Evolutionary conservation across 2,888 invertebrate genomes (phyloP), one percentile per base, ranked within the genome.

Genomic region (Coelopa pilipes): DNA sequence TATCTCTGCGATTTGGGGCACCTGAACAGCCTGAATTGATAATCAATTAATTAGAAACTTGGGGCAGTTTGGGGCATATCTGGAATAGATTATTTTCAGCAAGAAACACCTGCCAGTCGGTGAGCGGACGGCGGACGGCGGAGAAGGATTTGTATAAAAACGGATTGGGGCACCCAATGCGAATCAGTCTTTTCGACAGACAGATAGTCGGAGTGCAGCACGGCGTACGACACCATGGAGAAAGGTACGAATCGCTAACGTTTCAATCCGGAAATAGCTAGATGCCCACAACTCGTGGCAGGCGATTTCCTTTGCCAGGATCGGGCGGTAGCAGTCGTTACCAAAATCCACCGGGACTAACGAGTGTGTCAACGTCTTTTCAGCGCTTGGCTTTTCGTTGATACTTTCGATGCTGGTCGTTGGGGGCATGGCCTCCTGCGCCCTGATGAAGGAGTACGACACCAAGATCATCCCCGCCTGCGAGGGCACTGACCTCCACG

Each of bases 41-140:
- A 21, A 24, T 59, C 57, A 59, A 21, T 19, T 59, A 59, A 34
- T 34, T 34, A 17, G 21, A 59, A 59, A 59, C 19, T 21, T 59
- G 46, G 63, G 46, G 34, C 17, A 63, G 34, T 63, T 63, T 34
- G 34, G 45, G 46, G 12, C 34, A n/a, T 17, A 63, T 15, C 63
- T 46, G 19, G 47, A 19, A 45, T 34, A 59, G 34, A 34, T 34
- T 34, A 34, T 34, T 34, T 34, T 34, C 34, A 63, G n/a, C 15
- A 46, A 63, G n/a, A 11, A 63, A 45, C 45, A 10, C 82, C 83
- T 82, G 79, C 76, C 75, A 75, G 72, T 78, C 83, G 82, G 84
- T 83, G 83, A 84, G 76, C 7, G 34, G 7, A 4, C 2, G 34
- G 2, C 34, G 34, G 34, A 4, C 34, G 34, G 7, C 7, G 34